phyloP scores from a whole-genome alignment of 1,140 invertebrate genomes.

The Pissodes strobi region DNA sequence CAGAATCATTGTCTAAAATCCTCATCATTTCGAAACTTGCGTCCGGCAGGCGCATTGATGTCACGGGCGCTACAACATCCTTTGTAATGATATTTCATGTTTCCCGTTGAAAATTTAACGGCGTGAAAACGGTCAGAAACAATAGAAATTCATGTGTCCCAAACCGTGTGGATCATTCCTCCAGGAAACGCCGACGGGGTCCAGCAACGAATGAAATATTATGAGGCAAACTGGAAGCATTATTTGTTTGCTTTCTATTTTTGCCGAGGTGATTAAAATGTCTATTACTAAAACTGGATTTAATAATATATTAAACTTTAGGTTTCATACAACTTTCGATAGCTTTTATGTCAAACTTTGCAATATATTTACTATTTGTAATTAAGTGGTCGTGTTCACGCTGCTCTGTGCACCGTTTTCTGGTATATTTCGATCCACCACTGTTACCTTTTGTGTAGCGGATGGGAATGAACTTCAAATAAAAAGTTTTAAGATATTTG shows the following conservation, averaged over 20 bases:
- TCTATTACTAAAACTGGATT: too few species aligned
- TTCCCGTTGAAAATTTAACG: slow-evolving; percentile 30
- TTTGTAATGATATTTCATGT: slow-evolving; percentile 20
- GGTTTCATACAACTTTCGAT: too few species aligned
- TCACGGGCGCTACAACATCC: slow-evolving; percentile 9
- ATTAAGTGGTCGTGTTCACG: too few species aligned
- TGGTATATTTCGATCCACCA: too few species aligned
- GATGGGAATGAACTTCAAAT: too few species aligned
- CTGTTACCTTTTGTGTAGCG: too few species aligned
- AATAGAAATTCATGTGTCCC: slow-evolving; percentile 30
- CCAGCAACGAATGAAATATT: slow-evolving; percentile 19
- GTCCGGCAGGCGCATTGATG: slow-evolving; percentile 20
- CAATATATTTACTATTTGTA: too few species aligned
- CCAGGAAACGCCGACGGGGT: slow-evolving; percentile 17
- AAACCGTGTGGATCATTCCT: slow-evolving; percentile 8
- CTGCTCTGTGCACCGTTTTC: too few species aligned
- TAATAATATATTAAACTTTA: too few species aligned
- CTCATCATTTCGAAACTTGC: slow-evolving; percentile 19
- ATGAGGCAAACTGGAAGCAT: not conserved
- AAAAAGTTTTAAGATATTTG: too few species aligned
- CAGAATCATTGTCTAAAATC: not conserved
- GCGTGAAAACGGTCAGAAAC: slow-evolving; percentile 28
- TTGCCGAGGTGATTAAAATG: slow-evolving; percentile 10
- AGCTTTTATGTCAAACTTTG: too few species aligned
- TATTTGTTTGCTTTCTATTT: slow-evolving; percentile 16